Percentiles rank a stretch among this genome's conserved stretches.
phyloP scores from a whole-genome alignment of 2,797 vertebrate species.

The Scleropages formosus region DNA sequence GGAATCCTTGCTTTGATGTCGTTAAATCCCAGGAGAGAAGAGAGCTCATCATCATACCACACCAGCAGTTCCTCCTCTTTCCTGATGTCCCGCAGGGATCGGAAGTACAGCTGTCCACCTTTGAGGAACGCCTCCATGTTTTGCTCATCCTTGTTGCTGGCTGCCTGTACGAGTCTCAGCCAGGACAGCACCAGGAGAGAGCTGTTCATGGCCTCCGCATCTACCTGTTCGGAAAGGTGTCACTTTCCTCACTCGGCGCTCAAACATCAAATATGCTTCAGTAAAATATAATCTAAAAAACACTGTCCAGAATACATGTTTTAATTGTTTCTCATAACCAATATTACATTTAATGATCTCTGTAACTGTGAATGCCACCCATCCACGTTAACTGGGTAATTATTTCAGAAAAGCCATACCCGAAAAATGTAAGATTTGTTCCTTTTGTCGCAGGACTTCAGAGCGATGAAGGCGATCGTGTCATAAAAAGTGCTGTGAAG shows the following conservation, averaged over 20 bases:
- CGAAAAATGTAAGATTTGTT: conserved; percentile 76
- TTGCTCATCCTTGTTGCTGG: conserved; percentile 73
- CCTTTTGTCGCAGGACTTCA: conserved; percentile 78
- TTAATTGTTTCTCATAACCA: too few relatives aligned
- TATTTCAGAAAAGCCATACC: conserved; percentile 55
- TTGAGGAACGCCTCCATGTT: conserved; percentile 81
- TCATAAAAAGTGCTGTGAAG: conserved; percentile 81
- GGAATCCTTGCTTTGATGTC: conserved; percentile 63
- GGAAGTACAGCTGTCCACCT: conserved; percentile 76
- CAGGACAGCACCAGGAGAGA: conserved; percentile 74
- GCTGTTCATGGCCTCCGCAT: conserved; percentile 75
- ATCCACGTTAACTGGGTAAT: too few relatives aligned
- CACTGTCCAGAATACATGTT: too few relatives aligned
- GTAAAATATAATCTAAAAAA: too few relatives aligned
- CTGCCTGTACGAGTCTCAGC: conserved; percentile 80
- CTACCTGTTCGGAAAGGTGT: conserved; percentile 67
- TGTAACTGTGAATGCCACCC: too few relatives aligned
- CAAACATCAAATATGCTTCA: too few relatives aligned
- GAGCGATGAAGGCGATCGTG: conserved; percentile 84
- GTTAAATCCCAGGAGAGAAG: conserved; percentile 77
- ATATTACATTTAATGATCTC: too few relatives aligned
- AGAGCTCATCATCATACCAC: conserved; percentile 84
- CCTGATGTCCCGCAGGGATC: conserved; percentile 69
- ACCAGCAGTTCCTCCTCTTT: conserved; percentile 83
- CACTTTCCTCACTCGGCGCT: not conserved